Base-by-base conservation (phyloP, 2,888 invertebrate genomes). In the Idaea dimidiata region DNA sequence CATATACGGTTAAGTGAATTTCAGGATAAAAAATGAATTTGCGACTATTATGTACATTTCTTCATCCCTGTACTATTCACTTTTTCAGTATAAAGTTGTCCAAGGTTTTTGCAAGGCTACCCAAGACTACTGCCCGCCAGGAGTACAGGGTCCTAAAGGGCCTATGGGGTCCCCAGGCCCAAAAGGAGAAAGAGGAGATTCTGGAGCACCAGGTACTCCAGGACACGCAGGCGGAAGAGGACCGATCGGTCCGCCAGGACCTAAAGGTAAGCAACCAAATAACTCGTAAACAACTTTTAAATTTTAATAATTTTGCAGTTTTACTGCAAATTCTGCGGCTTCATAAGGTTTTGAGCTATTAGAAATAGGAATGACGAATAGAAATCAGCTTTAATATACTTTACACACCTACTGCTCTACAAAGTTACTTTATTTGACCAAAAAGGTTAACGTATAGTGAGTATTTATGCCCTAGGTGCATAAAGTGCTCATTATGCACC, bases 81-180 rank as follows among this genome's bases (percentile, higher is more conserved):
- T 72, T 63, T 93, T 93, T 17, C 88, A 97, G 97, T 94, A 96
- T 77, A 95, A 96, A 78, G 96, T 96, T 1, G 95, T 97, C 60
- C 96, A 97, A 80, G 96, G 96, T 0, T 97, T 97, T 79, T 97
- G 97, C 81, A 95, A 95, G 74, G 96, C 96, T 8, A 96, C 97
- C 0, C 95, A 96, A 77, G 96, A 96, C 63, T 96, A 96, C 79
- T 97, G 97, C 74, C 96, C 96, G 0, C 94, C 94, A 0, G 94
- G 95, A 0, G 94, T 94, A 0, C 94, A 94, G 43, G 95, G 95
- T 0, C 93, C 93, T 0, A 93, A 93, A 57, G 96, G 96, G 0
- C 91, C 92, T 0, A 86, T 89, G 0, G 95, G 95, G 0, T 77
- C 84, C 6, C 91, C 93, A 0, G 95, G 96, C 2, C 94, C 94